Percentiles rank a stretch among this genome's conserved stretches.
Conservation (phyloP, 2,113 vertebrate genomes). For the Chaetorhynchus papuensis region DNA sequence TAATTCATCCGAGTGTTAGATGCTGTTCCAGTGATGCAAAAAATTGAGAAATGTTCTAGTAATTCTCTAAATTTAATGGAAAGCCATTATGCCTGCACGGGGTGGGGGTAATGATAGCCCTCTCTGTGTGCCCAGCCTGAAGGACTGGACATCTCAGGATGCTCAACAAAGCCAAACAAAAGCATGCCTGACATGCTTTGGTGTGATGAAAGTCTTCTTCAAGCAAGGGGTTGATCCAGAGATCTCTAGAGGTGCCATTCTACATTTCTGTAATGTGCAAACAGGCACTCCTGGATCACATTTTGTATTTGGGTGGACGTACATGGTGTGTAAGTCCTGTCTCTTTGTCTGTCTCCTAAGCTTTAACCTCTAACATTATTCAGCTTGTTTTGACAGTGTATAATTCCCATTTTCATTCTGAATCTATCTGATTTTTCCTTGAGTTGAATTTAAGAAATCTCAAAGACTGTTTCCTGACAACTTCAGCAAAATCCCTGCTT, state of each 20-base stretch:
- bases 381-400: background rate
- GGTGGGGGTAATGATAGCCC: background rate
- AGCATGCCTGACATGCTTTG: background rate
- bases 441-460: background rate
- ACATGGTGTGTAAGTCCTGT: background rate
- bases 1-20: background rate
- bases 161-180: background rate
- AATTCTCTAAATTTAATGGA: background rate
- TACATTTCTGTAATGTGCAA: background rate
- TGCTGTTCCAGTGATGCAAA: background rate
- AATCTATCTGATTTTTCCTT: background rate
- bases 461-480: background rate
- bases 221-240: background rate
- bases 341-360: background rate
- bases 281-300: background rate
- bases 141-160: background rate
- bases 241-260: background rate
- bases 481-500: background rate
- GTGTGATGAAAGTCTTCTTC: background rate
- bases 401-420: background rate
- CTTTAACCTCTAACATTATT: background rate
- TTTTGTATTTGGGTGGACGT: background rate
- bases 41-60: background rate
- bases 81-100: background rate
- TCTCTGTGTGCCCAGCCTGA: background rate